Base-by-base conservation (phyloP, 2,888 invertebrate genomes). In the Zygogramma bicolorata region DNA sequence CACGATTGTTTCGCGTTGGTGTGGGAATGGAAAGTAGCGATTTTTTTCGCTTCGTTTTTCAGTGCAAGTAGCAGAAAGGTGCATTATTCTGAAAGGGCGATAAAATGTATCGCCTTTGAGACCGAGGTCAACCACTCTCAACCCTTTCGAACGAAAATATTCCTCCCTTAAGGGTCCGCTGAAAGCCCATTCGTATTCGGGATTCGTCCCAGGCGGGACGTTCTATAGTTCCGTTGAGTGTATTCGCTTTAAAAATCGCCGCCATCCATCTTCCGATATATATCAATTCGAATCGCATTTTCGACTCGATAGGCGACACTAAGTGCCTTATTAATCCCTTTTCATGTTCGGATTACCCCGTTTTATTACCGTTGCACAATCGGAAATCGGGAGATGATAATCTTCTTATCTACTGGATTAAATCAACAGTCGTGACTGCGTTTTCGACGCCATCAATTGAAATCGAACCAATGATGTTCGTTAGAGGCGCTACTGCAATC, bases 261-360 rank as follows among this genome's bases (percentile, higher is more conserved):
- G 29, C 29, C 60, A 70, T 70, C 25, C 58, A 65, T 70, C 63
- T 70, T 70, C 31, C 5, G 25, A 65, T n/a, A n/a, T n/a, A n/a
- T 63, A 70, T 70, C 70, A 65, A 70, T 70, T 65, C 60, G 31
- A 29, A 46, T 40, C 42, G 46, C 65, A n/a, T 70, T 65, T n/a
- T 15, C 60, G 27, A 57, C 29, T 59, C 27, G 53, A 60, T 60
- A 69, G 38, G 20, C 22, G 60, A 57, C 34, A 70, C 40, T 70
- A 59, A 70, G 62, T 62, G 62, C 40, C 27, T 27, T 25, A 62
- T 42, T 62, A 42, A 62, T 42, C 42, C 62, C 25, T 42, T 62
- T 38, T 53, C 6, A 25, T 53, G 22, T 27, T 15, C 25, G 15
- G 53, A 53, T 27, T n/a, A 27, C 53, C n/a, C 22, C 7, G 53